Evolutionary conservation across 2,113 vertebrate species (phyloP), one percentile per base, ranked within the genome.

Genomic region (Azemiops feae): DNA sequence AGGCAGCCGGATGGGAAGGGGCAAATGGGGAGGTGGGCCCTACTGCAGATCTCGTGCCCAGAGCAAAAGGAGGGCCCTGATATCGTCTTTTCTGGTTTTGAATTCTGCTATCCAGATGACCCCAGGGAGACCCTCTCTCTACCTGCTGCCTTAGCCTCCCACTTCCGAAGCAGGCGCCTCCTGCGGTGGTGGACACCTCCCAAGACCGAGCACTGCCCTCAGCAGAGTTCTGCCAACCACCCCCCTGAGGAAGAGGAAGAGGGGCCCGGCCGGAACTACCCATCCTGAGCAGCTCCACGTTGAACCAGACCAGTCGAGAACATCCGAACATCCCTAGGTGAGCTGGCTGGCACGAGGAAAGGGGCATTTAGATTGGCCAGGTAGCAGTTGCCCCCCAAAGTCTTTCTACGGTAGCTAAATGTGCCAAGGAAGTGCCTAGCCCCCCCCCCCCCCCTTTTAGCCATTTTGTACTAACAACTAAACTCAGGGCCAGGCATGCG

Each of bases 241-340:
- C 9, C 86, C 12, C 64, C 89, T 91, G 92, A 86, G 93, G 60
- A 55, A 50, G 43, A 60, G 81, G 27, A 88, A 85, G n/a, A 86
- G n/a, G 89, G 0, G 0, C 89, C 55, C 53, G 93, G 94, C 18
- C 89, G 81, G 95, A 96, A 4, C 91, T n/a, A n/a, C 95, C 93
- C 87, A 94, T 86, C 57, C 64, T 0, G 95, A 88, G 91, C 96
- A 94, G 88, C 90, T 91, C 86, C 91, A 94, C 43, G 16, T 69
- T 5, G 89, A 85, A 69, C 85, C 22, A 6, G 94, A 91, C 94
- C 96, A 95, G 94, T 95, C 92, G 93, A 91, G 94, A 93, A 90
- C 87, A 39, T 39, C 0, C 22, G 93, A 93, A 55, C 23, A 45
- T 91, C 93, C 93, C 54, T 94, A 92, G 96, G 96, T 97, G 93